Base-by-base conservation (phyloP, 1,140 invertebrate species). In the Drosophila busckii region DNA sequence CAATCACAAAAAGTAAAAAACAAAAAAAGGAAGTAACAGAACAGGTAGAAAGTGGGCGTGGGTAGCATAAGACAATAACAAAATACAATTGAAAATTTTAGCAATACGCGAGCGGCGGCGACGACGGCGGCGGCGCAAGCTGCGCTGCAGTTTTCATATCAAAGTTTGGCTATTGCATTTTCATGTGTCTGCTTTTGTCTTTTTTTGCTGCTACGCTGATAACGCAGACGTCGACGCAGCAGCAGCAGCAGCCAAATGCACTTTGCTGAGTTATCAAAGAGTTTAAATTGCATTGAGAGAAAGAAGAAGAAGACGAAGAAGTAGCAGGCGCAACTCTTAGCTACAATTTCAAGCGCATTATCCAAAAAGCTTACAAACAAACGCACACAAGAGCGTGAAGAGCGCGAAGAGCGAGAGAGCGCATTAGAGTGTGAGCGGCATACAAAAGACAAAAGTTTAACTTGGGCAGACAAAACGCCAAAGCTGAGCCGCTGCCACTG, bases 101-200 rank as follows among this genome's bases (percentile, higher is more conserved):
- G 75, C 69, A 80, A 82, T 80, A 82, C 75, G 75, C 64, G 50
- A 53, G 10, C 6, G 20, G 6, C 5, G 35, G 16, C 28, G n/a
- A 5, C n/a, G 46, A 10, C 2, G 40, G 6, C 7, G 28, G 8
- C 16, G 9, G 17, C 29, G 40, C 41, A 35, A 26, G 29, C 44
- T 73, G 68, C 73, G 73, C 49, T 60, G 56, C 56, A 60, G 40
- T 82, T 80, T 67, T 80, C 75, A 80, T 80, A 80, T 80, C 75
- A 80, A 80, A 82, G 69, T 80, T 80, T 80, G 46, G 69, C 75
- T 80, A 80, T 80, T 82, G 75, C 70, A 82, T 82, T 80, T 80
- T 82, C 73, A 82, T 80, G 73, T 80, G 73, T 80, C 73, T 80
- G 65, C 70, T 54, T 60, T 65, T 70, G 50, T 56, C 52, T 56